Percentiles rank a stretch among this genome's conserved stretches.
Evolutionary conservation across 2,888 invertebrate genomes (phyloP).

Genomic region (Phragmatobia fuliginosa): DNA sequence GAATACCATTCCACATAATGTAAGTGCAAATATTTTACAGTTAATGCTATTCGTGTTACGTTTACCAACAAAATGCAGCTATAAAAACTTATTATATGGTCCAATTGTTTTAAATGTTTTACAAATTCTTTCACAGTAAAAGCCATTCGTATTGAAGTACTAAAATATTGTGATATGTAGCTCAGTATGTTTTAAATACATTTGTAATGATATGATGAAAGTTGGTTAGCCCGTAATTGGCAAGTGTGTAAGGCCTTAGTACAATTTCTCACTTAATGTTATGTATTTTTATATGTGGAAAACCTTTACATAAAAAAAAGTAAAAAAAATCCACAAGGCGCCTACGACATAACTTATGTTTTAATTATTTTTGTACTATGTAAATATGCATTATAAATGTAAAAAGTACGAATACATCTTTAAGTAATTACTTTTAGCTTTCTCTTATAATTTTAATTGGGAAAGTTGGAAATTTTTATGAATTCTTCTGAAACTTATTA

Average conservation of each 20-base stretch:
- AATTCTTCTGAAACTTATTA: not conserved
- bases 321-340: not conserved
- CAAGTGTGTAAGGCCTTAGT: no score
- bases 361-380: not conserved
- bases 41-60: constrained; percentile 40
- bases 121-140: not conserved
- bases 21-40: constrained; percentile 61
- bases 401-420: not conserved
- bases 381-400: not conserved
- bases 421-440: not conserved
- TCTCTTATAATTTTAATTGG: not conserved
- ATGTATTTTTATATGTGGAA: no score
- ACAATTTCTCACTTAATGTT: no score
- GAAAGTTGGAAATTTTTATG: not conserved
- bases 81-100: constrained; percentile 28
- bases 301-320: no score
- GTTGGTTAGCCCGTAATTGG: no score
- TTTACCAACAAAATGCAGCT: constrained; percentile 37
- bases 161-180: not conserved
- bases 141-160: not conserved
- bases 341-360: not conserved
- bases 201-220: no score
- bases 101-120: constrained; percentile 16
- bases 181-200: no score
- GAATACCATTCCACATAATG: constrained; percentile 80